These are phyloP conservation scores for Poeciliopsis presidionis DNA, from an alignment of 2,797 vertebrate species.

Conservation along the genomic window DNA sequence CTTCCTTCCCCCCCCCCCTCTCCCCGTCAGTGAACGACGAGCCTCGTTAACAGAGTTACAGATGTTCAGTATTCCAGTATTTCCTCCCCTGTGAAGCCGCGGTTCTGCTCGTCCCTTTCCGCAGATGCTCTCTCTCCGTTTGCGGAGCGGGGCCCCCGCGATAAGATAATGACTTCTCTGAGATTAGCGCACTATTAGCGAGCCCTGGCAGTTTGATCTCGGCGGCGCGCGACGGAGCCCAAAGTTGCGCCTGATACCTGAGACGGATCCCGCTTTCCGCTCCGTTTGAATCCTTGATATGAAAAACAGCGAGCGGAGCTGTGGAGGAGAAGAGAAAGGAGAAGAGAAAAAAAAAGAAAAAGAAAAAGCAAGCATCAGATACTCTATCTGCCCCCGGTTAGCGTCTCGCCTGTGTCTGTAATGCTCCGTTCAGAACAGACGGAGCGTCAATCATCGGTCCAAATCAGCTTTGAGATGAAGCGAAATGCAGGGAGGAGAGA, in stretches of 20 bases:
- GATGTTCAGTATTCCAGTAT: constrained; percentile 19
- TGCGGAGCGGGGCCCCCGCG: constrained; percentile 18
- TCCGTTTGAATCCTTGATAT: constrained; percentile 68
- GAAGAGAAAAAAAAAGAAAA: constrained; percentile 26
- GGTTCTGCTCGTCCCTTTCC: constrained; percentile 30
- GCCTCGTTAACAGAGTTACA: constrained; percentile 7
- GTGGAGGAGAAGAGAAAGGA: constrained; percentile 27
- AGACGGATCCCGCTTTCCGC: constrained; percentile 69
- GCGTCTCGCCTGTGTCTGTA: constrained; percentile 70
- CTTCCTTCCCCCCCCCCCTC: background rate
- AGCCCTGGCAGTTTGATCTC: constrained; percentile 70
- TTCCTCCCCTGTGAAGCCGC: constrained; percentile 52
- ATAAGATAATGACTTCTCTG: constrained; percentile 67
- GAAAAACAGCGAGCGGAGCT: constrained; percentile 69
- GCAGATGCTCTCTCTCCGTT: constrained; percentile 52
- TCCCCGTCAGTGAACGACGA: constrained; percentile 11
- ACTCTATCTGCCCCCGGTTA: constrained; percentile 66
- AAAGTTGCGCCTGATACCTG: constrained; percentile 75
- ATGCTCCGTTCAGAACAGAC: constrained; percentile 65
- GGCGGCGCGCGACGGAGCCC: constrained; percentile 57
- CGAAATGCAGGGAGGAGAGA: constrained; percentile 52
- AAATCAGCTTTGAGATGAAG: constrained; percentile 76
- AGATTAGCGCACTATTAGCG: constrained; percentile 67
- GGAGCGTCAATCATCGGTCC: constrained; percentile 69
- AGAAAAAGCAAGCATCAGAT: constrained; percentile 73